Evolutionary conservation across 2,888 invertebrate genomes (phyloP), one percentile per base, ranked within the genome.

Genomic region (Agrochola macilenta): DNA sequence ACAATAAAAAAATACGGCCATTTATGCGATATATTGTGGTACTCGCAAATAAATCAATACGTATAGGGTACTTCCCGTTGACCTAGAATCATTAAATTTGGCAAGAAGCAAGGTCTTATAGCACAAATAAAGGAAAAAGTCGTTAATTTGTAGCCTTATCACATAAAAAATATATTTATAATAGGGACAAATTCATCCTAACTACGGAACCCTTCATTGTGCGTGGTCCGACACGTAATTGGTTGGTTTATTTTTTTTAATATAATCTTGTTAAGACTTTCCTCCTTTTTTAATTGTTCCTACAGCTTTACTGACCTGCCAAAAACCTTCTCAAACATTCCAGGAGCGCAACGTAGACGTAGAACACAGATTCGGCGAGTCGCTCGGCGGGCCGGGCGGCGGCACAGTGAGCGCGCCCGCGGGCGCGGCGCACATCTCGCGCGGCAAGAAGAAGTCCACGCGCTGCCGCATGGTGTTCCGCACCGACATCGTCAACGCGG

Each of bases 391-490:
- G 49, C 93, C 76, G 9, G 82, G 79, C 35, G 46, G 66, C 0
- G 98, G 96, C 5, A 69, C 74, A 1, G 75, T 76, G 35, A 81
- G 71, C 11, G 75, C 60, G 3, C 30, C 20, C 0, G 35, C 73
- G 79, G 73, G 88, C 63, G 87, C 90, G 11, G 92, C 92, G 92
- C 95, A 95, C 90, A 91, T 94, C 79, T 94, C 98, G 68, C 97
- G 98, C 82, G 98, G 98, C 93, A 99, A 99, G 96, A 99, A 99
- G 97, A 99, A 99, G 96, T 99, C 99, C 1, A 99, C 99, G 0
- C 97, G 98, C 76, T 99, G 99, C 92, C 98, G 99, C 70, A 98
- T 99, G 98, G 98, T 99, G 69, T 99, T 99, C 96, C 97, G 99
- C 81, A 98, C 99, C 0, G 98, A 98, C 87, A 97, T 99, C 89